phyloP scores from a whole-genome alignment of 2,888 invertebrate genomes.

The Reticulitermes lucifugus region DNA sequence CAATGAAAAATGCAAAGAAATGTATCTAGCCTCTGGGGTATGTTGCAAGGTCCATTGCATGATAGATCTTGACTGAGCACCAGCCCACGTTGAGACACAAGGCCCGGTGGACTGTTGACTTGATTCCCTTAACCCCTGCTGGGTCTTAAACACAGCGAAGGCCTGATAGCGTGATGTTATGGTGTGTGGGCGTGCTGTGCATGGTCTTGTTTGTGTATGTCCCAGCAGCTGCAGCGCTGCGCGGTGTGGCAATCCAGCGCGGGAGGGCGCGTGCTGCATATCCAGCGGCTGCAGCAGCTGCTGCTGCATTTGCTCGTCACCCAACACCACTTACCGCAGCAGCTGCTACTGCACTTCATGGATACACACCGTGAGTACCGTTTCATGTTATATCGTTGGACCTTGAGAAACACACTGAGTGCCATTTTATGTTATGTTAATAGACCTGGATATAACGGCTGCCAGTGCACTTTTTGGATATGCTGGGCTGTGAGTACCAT shows the following conservation, averaged over 20 bases:
- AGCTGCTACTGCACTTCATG: constrained; percentile 83
- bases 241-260: constrained; percentile 87
- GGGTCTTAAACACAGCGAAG: constrained; percentile 10
- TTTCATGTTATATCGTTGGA: not conserved
- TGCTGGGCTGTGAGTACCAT: too few species aligned
- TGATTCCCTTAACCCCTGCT: not conserved
- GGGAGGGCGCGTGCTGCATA: constrained; percentile 75
- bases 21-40: not conserved
- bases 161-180: constrained; percentile 38
- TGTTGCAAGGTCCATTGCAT: constrained; percentile 5
- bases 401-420: too few species aligned
- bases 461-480: too few species aligned
- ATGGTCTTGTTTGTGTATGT: constrained; percentile 55
- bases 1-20: not conserved
- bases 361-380: constrained; percentile 90
- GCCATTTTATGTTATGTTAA: too few species aligned
- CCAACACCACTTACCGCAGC: constrained; percentile 77
- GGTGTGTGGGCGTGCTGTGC: constrained; percentile 46
- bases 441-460: too few species aligned
- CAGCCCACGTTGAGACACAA: constrained; percentile 23
- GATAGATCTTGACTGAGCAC: not conserved
- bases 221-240: constrained; percentile 78
- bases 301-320: constrained; percentile 75
- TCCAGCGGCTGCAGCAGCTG: constrained; percentile 80
- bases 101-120: constrained; percentile 41